A percentile compares a stretch with the other conserved stretches of the same genome.
Evolutionary conservation across 2,888 invertebrate genomes (phyloP).

Genomic region (Erynnis tages): DNA sequence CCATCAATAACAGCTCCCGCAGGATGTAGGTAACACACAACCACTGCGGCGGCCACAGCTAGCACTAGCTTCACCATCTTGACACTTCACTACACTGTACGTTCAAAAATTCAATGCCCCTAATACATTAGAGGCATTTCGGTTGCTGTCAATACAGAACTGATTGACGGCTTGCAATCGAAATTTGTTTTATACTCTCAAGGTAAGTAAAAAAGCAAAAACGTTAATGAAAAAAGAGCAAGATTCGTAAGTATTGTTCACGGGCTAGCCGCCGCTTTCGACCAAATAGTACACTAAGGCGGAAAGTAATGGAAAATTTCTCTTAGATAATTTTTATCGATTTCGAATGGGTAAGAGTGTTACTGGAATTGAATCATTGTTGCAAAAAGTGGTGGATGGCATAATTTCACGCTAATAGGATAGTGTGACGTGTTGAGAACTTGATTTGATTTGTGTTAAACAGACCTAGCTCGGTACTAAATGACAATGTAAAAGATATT

Average conservation of each 20-base stretch:
- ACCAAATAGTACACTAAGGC: slow-evolving; percentile 14
- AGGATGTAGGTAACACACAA: slow-evolving; percentile 45
- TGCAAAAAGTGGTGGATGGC: neutral
- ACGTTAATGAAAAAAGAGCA: slow-evolving; percentile 53
- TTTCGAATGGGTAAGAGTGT: slow-evolving; percentile 26
- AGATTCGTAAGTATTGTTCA: slow-evolving; percentile 56
- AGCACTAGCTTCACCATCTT: slow-evolving; percentile 41
- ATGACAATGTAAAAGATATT: too few relatives aligned
- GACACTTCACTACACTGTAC: slow-evolving; percentile 23
- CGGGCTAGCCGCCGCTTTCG: slow-evolving; percentile 54
- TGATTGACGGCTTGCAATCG: slow-evolving; percentile 49
- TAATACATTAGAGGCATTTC: slow-evolving; percentile 50
- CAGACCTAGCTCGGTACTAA: too few relatives aligned
- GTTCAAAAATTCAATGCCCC: neutral
- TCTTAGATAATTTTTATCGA: slow-evolving; percentile 36
- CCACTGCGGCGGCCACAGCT: slow-evolving; percentile 42
- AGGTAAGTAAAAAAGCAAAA: slow-evolving; percentile 47
- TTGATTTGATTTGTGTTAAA: too few relatives aligned
- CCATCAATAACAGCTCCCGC: slow-evolving; percentile 56
- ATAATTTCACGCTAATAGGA: slow-evolving; percentile 21
- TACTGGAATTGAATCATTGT: slow-evolving; percentile 17
- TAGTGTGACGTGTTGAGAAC: too few relatives aligned
- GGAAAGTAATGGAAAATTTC: slow-evolving; percentile 39
- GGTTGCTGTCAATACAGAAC: slow-evolving; percentile 47
- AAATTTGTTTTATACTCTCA: slow-evolving; percentile 68